Evolutionary conservation across 2,797 vertebrate species (phyloP).

Genomic region (Sebastiscus tertius): DNA sequence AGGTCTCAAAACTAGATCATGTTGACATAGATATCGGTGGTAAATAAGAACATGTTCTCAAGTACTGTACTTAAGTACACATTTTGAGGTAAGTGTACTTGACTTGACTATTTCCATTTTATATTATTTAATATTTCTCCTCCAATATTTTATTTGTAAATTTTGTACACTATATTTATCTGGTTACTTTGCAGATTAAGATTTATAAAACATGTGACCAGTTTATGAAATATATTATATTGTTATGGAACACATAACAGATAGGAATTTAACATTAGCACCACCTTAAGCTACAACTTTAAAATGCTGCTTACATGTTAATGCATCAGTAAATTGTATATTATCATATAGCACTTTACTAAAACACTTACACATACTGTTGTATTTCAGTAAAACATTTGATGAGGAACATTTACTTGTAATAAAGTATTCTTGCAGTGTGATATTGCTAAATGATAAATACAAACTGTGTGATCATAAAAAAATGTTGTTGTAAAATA

Average conservation of each 20-base stretch:
- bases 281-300: background rate
- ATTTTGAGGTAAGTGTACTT: background rate
- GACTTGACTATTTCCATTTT: background rate
- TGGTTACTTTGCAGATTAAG: background rate
- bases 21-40: background rate
- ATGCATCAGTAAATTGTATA: background rate
- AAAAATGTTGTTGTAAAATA: background rate
- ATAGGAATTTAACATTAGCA: background rate
- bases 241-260: background rate
- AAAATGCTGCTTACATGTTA: background rate
- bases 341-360: background rate
- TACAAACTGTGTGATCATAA: background rate
- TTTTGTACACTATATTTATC: background rate
- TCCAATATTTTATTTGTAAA: background rate
- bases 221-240: background rate
- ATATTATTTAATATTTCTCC: background rate
- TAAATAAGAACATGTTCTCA: background rate
- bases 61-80: background rate
- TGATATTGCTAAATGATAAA: background rate
- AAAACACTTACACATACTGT: background rate
- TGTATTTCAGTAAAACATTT: background rate
- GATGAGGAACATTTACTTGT: background rate
- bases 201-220: background rate
- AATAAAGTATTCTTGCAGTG: background rate
- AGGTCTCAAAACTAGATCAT: background rate